Conservation (phyloP, 1,140 invertebrate genomes). For the Achroia grisella region DNA sequence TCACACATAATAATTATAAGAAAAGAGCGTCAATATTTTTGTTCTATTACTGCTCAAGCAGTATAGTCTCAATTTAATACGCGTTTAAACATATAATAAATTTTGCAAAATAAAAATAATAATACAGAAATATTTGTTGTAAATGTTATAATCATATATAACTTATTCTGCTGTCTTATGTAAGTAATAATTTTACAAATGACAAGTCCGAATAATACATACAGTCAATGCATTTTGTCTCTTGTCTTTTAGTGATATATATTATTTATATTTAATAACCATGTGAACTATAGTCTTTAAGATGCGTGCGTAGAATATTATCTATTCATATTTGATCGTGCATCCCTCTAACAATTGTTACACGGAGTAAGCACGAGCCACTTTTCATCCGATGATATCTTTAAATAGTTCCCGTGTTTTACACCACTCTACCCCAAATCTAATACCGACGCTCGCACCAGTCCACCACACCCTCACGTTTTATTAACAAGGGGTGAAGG, state of each 20-base stretch:
- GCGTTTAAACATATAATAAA: no score
- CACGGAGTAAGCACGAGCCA: constrained; percentile 15
- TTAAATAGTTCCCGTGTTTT: constrained; percentile 1
- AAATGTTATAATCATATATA: constrained; percentile 6
- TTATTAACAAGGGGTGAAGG: not conserved
- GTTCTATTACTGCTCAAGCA: no score
- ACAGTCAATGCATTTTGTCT: no score
- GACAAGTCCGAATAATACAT: no score
- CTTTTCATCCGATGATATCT: constrained; percentile 16
- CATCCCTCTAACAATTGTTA: constrained; percentile 20
- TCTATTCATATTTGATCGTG: constrained; percentile 25
- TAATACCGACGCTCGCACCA: not conserved
- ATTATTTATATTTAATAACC: constrained; percentile 18
- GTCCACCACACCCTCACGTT: not conserved
- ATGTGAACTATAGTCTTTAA: constrained; percentile 25
- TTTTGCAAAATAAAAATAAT: not conserved
- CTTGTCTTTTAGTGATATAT: no score
- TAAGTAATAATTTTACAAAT: not conserved
- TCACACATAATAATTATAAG: no score
- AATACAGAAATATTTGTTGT: no score
- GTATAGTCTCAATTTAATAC: no score
- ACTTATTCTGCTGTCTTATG: constrained; percentile 12
- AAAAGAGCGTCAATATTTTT: no score
- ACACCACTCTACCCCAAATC: not conserved
- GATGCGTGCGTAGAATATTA: constrained; percentile 22